Percentiles rank a stretch among this genome's conserved stretches.
phyloP scores from a whole-genome alignment of 2,113 vertebrate genomes.

The Lamprologus callipterus region DNA sequence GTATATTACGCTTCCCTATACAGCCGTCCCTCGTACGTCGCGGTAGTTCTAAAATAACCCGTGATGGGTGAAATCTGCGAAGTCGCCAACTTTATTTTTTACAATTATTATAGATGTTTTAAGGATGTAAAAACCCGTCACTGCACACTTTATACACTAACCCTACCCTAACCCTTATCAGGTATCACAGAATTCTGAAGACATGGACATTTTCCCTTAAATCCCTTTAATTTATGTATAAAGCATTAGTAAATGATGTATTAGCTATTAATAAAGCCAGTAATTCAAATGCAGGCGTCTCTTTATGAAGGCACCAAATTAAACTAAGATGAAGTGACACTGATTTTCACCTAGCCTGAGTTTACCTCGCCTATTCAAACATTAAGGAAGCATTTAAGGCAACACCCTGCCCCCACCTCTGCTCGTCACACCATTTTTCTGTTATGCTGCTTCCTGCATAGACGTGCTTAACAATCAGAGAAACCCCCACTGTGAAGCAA shows the following conservation, averaged over 20 bases:
- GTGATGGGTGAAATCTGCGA: not conserved
- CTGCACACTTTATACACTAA: fast-evolving
- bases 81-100: not conserved
- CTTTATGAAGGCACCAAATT: not conserved
- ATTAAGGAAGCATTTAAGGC: not conserved
- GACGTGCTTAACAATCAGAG: fast-evolving
- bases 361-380: fast-evolving
- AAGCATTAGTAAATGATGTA: not conserved
- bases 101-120: not conserved
- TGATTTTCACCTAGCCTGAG: fast-evolving
- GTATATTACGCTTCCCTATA: fast-evolving
- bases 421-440: not conserved
- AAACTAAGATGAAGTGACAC: fast-evolving
- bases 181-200: not conserved
- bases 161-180: not conserved
- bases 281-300: not conserved
- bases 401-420: not conserved
- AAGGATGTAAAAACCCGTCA: not conserved
- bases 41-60: fast-evolving
- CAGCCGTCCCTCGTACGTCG: fast-evolving
- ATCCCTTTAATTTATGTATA: fast-evolving
- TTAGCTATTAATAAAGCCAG: not conserved
- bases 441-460: not conserved
- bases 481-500: not conserved
- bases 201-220: not conserved